These are phyloP conservation scores for Eptesicus fuscus DNA, from an alignment of 2,113 vertebrate genomes.

Conservation along the genomic window DNA sequence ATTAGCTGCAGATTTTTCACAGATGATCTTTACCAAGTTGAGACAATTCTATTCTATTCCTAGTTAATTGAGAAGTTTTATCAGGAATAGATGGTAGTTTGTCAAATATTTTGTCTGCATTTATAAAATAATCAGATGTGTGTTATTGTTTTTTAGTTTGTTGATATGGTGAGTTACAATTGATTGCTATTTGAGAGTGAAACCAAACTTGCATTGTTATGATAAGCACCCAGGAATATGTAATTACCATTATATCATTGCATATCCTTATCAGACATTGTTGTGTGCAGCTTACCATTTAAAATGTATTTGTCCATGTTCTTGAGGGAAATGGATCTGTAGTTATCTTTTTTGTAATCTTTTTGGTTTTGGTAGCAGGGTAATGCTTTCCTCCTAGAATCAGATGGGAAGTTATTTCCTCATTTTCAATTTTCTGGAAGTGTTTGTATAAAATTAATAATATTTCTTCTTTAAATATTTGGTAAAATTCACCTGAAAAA, in stretches of 20 bases:
- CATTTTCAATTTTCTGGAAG: neutral
- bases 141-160: neutral
- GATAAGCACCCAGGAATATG: neutral
- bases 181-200: neutral
- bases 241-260: neutral
- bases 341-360: neutral
- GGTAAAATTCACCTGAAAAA: neutral
- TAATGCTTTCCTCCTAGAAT: neutral
- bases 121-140: neutral
- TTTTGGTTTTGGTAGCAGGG: neutral
- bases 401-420: neutral
- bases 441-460: neutral
- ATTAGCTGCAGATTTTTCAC: neutral
- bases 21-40: neutral
- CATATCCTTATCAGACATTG: neutral
- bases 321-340: neutral
- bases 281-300: neutral
- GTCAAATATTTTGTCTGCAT: neutral
- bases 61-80: neutral
- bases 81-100: neutral
- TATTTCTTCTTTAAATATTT: neutral
- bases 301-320: neutral
- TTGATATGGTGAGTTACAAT: neutral
- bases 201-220: neutral
- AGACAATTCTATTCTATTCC: neutral